These are phyloP conservation scores for Heteractis magnifica DNA, from an alignment of 92 coral and sea anemone species.

Conservation along the genomic window DNA sequence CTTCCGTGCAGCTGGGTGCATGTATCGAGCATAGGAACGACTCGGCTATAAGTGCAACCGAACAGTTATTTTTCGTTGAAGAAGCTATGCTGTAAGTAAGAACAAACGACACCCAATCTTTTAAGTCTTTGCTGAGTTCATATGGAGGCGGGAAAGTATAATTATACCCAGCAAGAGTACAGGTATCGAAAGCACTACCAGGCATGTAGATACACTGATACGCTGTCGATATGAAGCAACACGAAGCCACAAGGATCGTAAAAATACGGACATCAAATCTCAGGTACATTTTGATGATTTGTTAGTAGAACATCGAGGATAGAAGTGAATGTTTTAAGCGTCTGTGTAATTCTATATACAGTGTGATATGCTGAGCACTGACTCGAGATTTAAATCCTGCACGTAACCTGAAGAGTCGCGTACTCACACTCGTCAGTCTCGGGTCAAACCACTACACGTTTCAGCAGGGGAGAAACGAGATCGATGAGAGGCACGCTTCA, in stretches of 20 bases:
- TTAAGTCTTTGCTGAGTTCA: not conserved
- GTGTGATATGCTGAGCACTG: not conserved
- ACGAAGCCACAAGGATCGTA: not conserved
- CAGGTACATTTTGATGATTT: not conserved
- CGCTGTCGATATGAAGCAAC: not conserved
- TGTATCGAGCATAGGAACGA: constrained; percentile 37
- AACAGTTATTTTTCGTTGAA: constrained; percentile 8
- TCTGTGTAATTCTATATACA: not conserved
- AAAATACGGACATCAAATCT: not conserved
- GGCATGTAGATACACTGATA: not conserved
- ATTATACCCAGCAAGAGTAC: constrained; percentile 27
- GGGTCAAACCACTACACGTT: no score
- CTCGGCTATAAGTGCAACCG: constrained; percentile 32
- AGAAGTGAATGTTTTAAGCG: not conserved
- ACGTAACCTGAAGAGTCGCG: no score
- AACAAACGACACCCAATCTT: not conserved
- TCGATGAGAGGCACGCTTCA: no score
- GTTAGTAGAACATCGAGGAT: not conserved
- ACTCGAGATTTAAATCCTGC: not conserved
- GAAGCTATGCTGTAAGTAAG: not conserved
- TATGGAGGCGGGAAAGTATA: constrained; percentile 6
- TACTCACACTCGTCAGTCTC: no score
- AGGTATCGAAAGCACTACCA: not conserved
- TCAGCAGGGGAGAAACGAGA: no score
- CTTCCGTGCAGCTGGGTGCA: constrained; percentile 51